Conservation (phyloP, 2,113 vertebrate genomes). For the Melanotaenia duboulayi region DNA sequence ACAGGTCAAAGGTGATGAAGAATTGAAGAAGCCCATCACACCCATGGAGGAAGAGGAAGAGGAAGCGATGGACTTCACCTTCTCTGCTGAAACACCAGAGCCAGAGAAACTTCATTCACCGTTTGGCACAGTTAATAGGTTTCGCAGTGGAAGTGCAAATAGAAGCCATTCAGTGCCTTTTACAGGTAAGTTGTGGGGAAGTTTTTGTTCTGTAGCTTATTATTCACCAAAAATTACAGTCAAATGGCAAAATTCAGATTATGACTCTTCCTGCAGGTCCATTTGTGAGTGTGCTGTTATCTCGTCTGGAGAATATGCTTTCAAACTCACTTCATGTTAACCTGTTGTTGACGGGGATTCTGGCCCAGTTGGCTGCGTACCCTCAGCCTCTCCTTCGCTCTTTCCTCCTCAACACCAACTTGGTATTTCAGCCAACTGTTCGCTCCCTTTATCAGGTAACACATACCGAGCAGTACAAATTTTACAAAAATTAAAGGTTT, state of each 20-base stretch:
- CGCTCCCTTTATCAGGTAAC: conserved; percentile 96
- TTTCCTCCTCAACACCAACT: conserved; percentile 97
- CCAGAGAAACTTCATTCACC: conserved; percentile 82
- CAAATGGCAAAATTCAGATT: no score
- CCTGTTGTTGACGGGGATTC: conserved; percentile 92
- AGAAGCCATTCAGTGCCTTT: conserved; percentile 86
- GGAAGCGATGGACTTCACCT: conserved; percentile 87
- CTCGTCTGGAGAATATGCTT: conserved; percentile 97
- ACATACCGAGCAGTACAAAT: neutral
- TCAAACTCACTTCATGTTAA: conserved; percentile 95
- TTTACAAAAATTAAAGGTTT: no score
- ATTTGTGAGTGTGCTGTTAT: conserved; percentile 94
- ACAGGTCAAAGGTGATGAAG: conserved; percentile 61
- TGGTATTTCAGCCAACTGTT: conserved; percentile 97
- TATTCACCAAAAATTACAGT: neutral
- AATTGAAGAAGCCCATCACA: conserved; percentile 54
- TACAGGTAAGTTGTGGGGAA: conserved; percentile 84
- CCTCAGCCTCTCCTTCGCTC: conserved; percentile 96
- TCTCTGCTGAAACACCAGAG: conserved; percentile 86
- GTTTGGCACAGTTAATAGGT: conserved; percentile 78
- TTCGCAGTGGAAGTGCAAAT: conserved; percentile 46
- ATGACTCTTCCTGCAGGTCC: conserved; percentile 83
- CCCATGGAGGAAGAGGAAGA: conserved; percentile 67
- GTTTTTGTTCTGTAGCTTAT: neutral
- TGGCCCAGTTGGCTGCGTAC: conserved; percentile 93